Percentiles rank a stretch among this genome's conserved stretches.
These are phyloP conservation scores for Invenusta paracnida DNA, from an alignment of 2,888 invertebrate species.

Conservation along the genomic window DNA sequence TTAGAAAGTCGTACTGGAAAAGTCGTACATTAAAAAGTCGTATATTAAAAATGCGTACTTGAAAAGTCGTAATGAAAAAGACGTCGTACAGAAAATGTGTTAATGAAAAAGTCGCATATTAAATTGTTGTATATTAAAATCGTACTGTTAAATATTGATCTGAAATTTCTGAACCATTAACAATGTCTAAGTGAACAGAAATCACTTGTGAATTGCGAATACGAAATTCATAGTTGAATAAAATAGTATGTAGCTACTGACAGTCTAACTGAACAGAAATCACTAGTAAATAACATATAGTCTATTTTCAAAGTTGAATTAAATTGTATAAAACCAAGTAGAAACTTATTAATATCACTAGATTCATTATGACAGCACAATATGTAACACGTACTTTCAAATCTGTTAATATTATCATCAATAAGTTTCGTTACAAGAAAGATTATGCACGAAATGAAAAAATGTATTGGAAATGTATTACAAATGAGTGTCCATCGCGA, in stretches of 20 bases:
- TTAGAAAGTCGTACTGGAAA: background rate
- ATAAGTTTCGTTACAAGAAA: constrained; percentile 29
- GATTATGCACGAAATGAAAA: constrained; percentile 26
- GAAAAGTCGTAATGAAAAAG: background rate
- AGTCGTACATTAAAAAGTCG: background rate
- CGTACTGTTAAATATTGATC: background rate
- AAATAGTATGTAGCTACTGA: constrained; percentile 26
- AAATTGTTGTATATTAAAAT: no score
- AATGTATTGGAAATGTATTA: constrained; percentile 25
- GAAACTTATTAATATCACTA: constrained; percentile 22
- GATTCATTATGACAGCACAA: constrained; percentile 22
- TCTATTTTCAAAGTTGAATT: constrained; percentile 20
- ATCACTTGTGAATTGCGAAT: constrained; percentile 56
- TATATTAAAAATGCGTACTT: background rate
- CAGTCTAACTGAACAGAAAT: constrained; percentile 26
- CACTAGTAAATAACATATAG: constrained; percentile 26
- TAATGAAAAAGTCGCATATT: background rate
- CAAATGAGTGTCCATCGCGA: constrained; percentile 22
- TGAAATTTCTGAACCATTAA: background rate
- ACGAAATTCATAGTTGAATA: constrained; percentile 17
- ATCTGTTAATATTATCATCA: constrained; percentile 29
- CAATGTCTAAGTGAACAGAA: background rate
- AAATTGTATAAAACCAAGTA: constrained; percentile 27
- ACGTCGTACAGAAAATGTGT: background rate
- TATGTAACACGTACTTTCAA: constrained; percentile 9